Percentiles rank a stretch among this genome's conserved stretches.
Conservation (phyloP, 2,888 invertebrate species). For the Harpalus rufipes region DNA sequence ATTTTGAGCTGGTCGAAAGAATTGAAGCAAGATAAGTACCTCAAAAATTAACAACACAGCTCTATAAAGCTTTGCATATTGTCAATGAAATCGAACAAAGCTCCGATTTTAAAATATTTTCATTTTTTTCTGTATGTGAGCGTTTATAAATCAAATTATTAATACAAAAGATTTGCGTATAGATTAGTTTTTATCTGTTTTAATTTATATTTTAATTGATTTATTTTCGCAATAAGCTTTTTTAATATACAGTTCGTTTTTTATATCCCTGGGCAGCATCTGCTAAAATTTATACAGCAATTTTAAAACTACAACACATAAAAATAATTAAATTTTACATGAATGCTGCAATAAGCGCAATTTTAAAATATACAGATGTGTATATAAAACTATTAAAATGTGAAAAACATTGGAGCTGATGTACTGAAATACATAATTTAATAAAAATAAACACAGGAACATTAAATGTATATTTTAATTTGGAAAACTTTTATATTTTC, state of each 20-base stretch:
- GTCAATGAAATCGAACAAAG: neutral
- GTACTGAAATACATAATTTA: neutral
- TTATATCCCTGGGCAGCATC: neutral
- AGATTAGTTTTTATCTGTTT: neutral
- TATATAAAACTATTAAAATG: neutral
- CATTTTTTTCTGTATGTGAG: conserved; percentile 17
- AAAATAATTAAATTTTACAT: conserved; percentile 8
- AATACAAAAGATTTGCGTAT: conserved; percentile 10
- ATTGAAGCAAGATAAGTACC: too few relatives aligned
- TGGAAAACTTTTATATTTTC: neutral
- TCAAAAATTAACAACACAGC: too few relatives aligned
- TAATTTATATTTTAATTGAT: conserved; percentile 14
- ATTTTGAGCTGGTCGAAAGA: too few relatives aligned
- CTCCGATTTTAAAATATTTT: neutral
- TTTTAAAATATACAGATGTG: neutral
- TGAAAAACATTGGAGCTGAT: neutral
- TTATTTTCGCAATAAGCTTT: neutral
- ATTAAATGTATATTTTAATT: neutral
- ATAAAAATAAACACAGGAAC: neutral
- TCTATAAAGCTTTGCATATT: neutral
- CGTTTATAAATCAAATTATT: conserved; percentile 22
- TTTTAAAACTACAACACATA: neutral
- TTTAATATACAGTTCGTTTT: neutral
- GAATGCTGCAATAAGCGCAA: conserved; percentile 9
- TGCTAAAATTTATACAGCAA: neutral